These are phyloP conservation scores for Drosophila virilis DNA, from an alignment of 1,140 invertebrate genomes.

Conservation along the genomic window DNA sequence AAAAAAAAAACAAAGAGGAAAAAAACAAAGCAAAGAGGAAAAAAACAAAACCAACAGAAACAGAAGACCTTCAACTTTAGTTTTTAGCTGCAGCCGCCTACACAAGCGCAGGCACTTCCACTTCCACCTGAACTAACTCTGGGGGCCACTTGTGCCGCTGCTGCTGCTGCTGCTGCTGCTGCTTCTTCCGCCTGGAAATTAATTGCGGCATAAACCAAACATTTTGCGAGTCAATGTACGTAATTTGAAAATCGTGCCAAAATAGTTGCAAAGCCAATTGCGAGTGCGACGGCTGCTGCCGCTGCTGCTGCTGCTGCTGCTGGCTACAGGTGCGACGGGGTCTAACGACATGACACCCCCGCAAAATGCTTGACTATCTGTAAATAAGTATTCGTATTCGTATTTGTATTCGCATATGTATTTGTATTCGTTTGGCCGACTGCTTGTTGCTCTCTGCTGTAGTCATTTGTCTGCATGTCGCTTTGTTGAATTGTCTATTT, in stretches of 20 bases:
- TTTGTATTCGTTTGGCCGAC: constrained; percentile 15
- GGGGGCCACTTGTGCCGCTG: constrained; percentile 34
- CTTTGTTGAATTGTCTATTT: constrained; percentile 81
- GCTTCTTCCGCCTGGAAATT: constrained; percentile 77
- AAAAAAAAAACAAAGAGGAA: background rate
- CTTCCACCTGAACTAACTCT: constrained; percentile 18
- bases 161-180: constrained; percentile 32
- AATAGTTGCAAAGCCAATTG: constrained; percentile 72
- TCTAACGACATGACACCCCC: constrained; percentile 66
- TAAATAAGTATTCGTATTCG: constrained; percentile 1
- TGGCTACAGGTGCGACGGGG: constrained; percentile 59
- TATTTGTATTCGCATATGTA: background rate
- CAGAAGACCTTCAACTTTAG: constrained; percentile 76
- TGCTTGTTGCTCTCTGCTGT: constrained; percentile 49
- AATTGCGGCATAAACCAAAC: constrained; percentile 82
- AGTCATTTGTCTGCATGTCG: constrained; percentile 80
- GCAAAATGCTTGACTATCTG: constrained; percentile 55
- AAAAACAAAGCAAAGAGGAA: too few relatives aligned
- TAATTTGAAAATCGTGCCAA: constrained; percentile 83
- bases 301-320: constrained; percentile 19
- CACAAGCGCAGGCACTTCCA: constrained; percentile 8
- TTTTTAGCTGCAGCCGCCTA: background rate
- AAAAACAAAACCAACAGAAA: constrained; percentile 8
- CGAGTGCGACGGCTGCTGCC: constrained; percentile 18
- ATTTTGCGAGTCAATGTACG: constrained; percentile 82